A percentile compares a stretch with the other conserved stretches of the same genome.
Evolutionary conservation across 2,888 invertebrate species (phyloP).

Genomic region (Fragum fragum): DNA sequence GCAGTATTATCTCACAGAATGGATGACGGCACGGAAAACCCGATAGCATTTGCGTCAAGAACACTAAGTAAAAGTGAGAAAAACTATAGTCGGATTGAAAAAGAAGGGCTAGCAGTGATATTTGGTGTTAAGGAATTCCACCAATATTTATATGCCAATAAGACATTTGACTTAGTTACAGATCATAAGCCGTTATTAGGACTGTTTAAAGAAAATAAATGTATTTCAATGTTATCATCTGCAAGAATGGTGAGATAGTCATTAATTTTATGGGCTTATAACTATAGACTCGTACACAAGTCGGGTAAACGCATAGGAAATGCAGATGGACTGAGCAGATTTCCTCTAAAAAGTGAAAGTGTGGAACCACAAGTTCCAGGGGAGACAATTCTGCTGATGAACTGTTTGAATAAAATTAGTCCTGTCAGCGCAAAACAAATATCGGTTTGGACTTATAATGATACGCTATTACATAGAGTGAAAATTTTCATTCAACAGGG

Average conservation of each 20-base stretch:
- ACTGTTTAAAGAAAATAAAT: too few relatives aligned
- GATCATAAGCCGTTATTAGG: slow-evolving; percentile 50
- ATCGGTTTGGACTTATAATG: background rate
- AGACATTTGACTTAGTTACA: slow-evolving; percentile 50
- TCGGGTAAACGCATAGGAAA: slow-evolving; percentile 29
- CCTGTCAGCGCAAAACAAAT: slow-evolving; percentile 7
- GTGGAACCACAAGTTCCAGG: slow-evolving; percentile 27
- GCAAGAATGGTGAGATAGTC: slow-evolving; percentile 20
- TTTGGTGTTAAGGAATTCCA: slow-evolving; percentile 69
- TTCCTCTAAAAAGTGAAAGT: too few relatives aligned
- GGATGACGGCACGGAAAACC: slow-evolving; percentile 46
- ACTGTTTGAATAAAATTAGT: slow-evolving; percentile 5
- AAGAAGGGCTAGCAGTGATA: slow-evolving; percentile 68
- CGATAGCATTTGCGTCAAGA: slow-evolving; percentile 52
- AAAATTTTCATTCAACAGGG: too few relatives aligned
- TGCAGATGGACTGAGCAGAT: slow-evolving; percentile 25
- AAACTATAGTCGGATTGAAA: slow-evolving; percentile 71
- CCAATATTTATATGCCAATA: slow-evolving; percentile 66
- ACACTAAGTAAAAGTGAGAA: slow-evolving; percentile 61
- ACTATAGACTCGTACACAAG: slow-evolving; percentile 12
- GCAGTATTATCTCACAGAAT: too few relatives aligned
- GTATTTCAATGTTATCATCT: too few relatives aligned
- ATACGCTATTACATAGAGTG: background rate
- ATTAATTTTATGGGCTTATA: slow-evolving; percentile 21
- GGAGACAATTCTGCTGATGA: slow-evolving; percentile 16